Base-by-base conservation (phyloP, 2,797 vertebrate genomes). In the Anguilla megastoma region DNA sequence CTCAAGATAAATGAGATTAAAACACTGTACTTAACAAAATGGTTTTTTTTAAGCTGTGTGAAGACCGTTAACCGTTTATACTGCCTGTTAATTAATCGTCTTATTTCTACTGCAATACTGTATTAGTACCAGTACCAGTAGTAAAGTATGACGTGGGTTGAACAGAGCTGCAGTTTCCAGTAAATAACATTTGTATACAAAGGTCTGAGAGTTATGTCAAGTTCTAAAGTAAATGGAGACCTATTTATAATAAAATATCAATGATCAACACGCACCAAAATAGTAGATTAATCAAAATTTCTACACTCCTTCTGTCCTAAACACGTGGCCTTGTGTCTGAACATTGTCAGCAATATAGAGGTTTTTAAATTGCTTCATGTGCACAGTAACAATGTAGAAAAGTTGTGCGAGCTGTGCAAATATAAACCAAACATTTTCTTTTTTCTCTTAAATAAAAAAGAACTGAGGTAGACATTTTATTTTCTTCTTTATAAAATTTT, bases 391-490 rank as follows among this genome's bases (percentile, higher is more conserved):
- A 95, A 79, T 83, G 79, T 60, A 63, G 41, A 82, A 56, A 60
- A 94, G 94, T 95, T 92, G 90, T 91, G 91, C 88, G 91, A 91
- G 87, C 95, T 96, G 96, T 97, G 96, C 96, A 96, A 96, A 96
- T 94, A 95, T 94, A 89, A 95, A 95, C 91, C 91, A 92, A 95
- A 94, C 92, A 94, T 93, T 92, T 93, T 94, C 95, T 90, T 92
- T 95, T 93, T 76, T 95, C 94, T 96, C 88, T 90, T 36, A 63
- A 87, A 84, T 74, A 89, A 91, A 91, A 90, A 95, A 95, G 93
- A 93, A 94, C 93, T 98, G 98, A 99, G 98, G 98, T 99, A 99
- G 98, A 98, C 97, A 74, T 88, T 87, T 87, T 36, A 18, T n/a
- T 76, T 66, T 33, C 41, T 69, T 95, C 93, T 95, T 95, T 94